Evolutionary conservation across 2,113 vertebrate species (phyloP), one percentile per base, ranked within the genome.

Genomic region (Xenopus laevis): DNA sequence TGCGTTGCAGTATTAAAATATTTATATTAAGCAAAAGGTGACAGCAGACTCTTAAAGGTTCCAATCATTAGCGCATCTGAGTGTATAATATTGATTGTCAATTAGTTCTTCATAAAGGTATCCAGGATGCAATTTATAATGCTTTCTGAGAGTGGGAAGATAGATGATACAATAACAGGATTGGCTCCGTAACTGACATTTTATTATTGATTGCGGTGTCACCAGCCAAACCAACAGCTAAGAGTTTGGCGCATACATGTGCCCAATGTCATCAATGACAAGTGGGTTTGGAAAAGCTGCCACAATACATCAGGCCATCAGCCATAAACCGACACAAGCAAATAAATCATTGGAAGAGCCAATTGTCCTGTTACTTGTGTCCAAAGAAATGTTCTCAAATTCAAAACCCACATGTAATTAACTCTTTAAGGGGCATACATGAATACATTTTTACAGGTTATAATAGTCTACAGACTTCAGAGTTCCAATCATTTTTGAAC

Each of bases 131-230:
- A 21, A 18, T 10, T 59, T 11, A 59, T 21, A 20, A 18, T 55
- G 57, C 18, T 20, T 59, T 21, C 57, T 11, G 20, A 59, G n/a
- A 59, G 18, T 3, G 18, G 3, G 8, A 21, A 59, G 57, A 59
- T 23, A 23, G 13, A 21, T 3, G 57, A 21, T 59, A 59, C 18
- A 18, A 59, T 59, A 21, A 23, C n/a, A 21, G 57, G 9, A 4
- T 59, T 59, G n/a, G 57, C 57, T 18, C 20, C 5, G 18, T 4
- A 59, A 59, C 18, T 59, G 57, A 59, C 40, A 66, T 47, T 18
- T 21, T 27, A 52, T 52, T 68, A 68, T 68, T 68, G 65, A 68
- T 68, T 52, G 52, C 20, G 64, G 65, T 53, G 20, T 68, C 46
- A 68, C 46, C 7, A 30, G 21, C 20, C 45, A 68, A 68, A 68